Evolutionary conservation across 2,113 vertebrate species (phyloP).

Genomic region (Gavialis gangeticus): DNA sequence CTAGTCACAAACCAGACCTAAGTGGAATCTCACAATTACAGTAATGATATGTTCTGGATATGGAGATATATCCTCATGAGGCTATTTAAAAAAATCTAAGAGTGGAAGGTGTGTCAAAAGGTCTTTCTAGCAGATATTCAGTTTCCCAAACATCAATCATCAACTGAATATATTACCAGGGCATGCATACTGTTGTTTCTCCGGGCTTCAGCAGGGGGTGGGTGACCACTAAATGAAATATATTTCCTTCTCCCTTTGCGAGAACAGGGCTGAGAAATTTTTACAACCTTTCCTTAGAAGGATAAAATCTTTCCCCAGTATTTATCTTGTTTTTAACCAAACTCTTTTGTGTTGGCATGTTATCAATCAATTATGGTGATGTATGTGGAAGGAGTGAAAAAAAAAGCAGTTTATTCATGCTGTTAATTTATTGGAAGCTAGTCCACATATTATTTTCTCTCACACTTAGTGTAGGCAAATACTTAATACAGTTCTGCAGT

Average conservation of each 20-base stretch:
- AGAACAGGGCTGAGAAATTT: background rate
- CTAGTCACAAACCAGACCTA: background rate
- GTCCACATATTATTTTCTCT: background rate
- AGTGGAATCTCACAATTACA: background rate
- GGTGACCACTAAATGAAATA: background rate
- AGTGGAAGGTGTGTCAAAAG: background rate
- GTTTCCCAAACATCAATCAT: background rate
- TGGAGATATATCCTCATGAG: background rate
- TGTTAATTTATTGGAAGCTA: background rate
- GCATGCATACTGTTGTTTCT: background rate
- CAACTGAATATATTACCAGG: background rate
- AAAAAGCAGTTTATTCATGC: background rate
- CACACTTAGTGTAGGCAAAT: background rate
- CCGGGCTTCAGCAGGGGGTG: background rate
- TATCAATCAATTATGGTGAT: background rate
- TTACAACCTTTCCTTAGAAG: background rate
- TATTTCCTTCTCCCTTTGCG: background rate
- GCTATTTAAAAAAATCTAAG: background rate
- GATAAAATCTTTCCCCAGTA: background rate
- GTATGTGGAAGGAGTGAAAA: background rate
- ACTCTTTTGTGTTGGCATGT: rapidly evolving
- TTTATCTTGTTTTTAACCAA: background rate
- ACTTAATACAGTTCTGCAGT: background rate
- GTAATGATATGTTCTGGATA: background rate
- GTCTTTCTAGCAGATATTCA: background rate